A percentile compares a stretch with the other conserved stretches of the same genome.
phyloP scores from a whole-genome alignment of 2,888 invertebrate species.

The Catocala nupta region DNA sequence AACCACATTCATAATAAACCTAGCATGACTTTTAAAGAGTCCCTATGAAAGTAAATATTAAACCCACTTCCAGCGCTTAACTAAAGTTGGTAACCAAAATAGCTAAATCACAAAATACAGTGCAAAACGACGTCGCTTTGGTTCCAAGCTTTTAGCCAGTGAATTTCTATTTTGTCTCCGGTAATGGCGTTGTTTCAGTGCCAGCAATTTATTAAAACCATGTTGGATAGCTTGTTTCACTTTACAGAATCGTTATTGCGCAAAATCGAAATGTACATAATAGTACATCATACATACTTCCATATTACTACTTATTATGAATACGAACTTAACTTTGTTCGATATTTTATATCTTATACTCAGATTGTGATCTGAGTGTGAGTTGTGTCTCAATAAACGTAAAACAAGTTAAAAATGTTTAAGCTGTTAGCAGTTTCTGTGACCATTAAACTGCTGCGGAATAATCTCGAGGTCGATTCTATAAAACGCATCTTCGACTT shows the following conservation, averaged over 20 bases:
- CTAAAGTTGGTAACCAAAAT: conserved; percentile 31
- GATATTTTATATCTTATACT: too few species aligned
- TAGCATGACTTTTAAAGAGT: background rate
- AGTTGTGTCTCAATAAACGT: too few species aligned
- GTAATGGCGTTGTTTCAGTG: conserved; percentile 42
- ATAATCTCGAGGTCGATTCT: too few species aligned
- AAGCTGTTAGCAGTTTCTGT: too few species aligned
- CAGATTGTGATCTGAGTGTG: too few species aligned
- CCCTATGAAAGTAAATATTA: conserved; percentile 3
- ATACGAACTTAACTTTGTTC: too few species aligned
- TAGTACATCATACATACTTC: too few species aligned
- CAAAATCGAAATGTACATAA: conserved; percentile 8
- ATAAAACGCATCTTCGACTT: too few species aligned
- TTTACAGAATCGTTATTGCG: conserved; percentile 28
- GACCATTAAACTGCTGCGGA: too few species aligned
- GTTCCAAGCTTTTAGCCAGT: conserved; percentile 44
- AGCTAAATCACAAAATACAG: conserved; percentile 38
- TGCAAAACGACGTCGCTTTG: conserved; percentile 33
- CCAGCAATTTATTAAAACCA: conserved; percentile 44
- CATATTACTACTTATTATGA: too few species aligned
- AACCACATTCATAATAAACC: too few species aligned
- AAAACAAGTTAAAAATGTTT: too few species aligned
- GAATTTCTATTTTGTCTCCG: conserved; percentile 47
- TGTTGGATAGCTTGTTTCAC: conserved; percentile 24
- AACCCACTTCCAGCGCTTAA: conserved; percentile 20